phyloP scores from a whole-genome alignment of 2,797 vertebrate species.

The Sebastes ruberrimus region DNA sequence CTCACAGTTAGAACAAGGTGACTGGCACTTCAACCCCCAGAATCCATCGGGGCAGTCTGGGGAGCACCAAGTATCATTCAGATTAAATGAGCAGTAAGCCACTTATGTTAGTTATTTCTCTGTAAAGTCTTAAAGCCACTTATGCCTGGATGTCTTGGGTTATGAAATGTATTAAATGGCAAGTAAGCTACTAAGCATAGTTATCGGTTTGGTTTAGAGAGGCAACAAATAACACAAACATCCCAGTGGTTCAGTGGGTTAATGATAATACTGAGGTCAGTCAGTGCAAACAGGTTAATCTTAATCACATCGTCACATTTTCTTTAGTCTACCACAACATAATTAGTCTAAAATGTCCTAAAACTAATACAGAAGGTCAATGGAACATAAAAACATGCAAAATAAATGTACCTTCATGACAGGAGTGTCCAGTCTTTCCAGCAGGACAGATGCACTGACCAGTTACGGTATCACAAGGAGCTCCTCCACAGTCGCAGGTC shows the following conservation, averaged over 20 bases:
- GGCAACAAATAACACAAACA: not conserved
- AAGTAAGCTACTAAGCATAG: not conserved
- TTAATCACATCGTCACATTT: not conserved
- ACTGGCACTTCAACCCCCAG: constrained; percentile 80
- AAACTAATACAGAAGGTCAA: not conserved
- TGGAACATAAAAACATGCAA: not conserved
- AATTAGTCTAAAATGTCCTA: not conserved
- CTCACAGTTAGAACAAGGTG: constrained; percentile 70
- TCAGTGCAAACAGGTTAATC: not conserved
- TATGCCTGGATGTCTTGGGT: not conserved
- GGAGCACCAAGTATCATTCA: constrained; percentile 28
- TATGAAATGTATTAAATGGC: not conserved
- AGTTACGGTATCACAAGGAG: constrained; percentile 38
- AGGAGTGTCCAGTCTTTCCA: constrained; percentile 75
- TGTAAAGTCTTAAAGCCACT: constrained; percentile 10
- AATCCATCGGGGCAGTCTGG: constrained; percentile 77
- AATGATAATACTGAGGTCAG: not conserved
- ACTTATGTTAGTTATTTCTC: not conserved
- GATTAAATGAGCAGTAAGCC: constrained; percentile 10
- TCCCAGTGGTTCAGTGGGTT: not conserved
- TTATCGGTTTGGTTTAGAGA: not conserved
- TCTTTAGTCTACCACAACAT: not conserved
- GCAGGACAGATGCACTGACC: constrained; percentile 73
- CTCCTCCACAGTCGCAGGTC: constrained; percentile 73
- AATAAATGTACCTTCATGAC: constrained; percentile 61